Evolutionary conservation across 2,888 invertebrate species (phyloP), one percentile per base, ranked within the genome.

Genomic region (Pseudococcus jackbeardsleyi): DNA sequence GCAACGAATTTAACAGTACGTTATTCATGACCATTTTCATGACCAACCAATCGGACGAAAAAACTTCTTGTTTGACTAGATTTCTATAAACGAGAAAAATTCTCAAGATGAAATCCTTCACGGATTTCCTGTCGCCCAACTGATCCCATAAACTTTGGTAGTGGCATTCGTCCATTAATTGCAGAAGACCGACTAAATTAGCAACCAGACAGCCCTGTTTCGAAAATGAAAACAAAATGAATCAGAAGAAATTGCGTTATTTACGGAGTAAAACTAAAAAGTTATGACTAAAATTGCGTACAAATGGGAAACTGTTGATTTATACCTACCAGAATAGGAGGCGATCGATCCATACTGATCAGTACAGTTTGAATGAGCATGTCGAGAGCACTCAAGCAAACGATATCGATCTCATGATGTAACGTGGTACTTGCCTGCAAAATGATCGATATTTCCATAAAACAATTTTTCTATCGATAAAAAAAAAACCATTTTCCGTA

Each of bases 11-110:
- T 22, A 98, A 92, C 89, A 98, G 94, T 0, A 97, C 95, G 91
- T 95, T 95, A 91, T 97, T 98, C 86, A 96, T 95, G 89, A 96
- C 95, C 92, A 98, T 95, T 91, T 96, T 94, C 91, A 98, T 95
- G 15, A 97, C 95, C 90, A 97, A 93, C 98, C 98, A 99, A 91
- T 98, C 98, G 0, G 94, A 93, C 0, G 97, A 96, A 90, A 96
- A 98, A 0, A 95, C 95, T 93, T 93, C 93, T 90, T 96, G 95
- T 89, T 95, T 94, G 39, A 97, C 95, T 48, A 97, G 93, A 91
- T 96, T 95, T 82, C 95, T 93, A 90, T 97, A 95, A 0, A 97
- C 95, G 9, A 96, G 92, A 91, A 98, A 95, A 0, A 96, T 95
- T 89, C 96, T 93, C 91, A 96, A 94, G 0, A 98, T 93, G 91